These are phyloP conservation scores for Galaxea fascicularis DNA, from an alignment of 92 coral and sea anemone species.

Conservation along the genomic window DNA sequence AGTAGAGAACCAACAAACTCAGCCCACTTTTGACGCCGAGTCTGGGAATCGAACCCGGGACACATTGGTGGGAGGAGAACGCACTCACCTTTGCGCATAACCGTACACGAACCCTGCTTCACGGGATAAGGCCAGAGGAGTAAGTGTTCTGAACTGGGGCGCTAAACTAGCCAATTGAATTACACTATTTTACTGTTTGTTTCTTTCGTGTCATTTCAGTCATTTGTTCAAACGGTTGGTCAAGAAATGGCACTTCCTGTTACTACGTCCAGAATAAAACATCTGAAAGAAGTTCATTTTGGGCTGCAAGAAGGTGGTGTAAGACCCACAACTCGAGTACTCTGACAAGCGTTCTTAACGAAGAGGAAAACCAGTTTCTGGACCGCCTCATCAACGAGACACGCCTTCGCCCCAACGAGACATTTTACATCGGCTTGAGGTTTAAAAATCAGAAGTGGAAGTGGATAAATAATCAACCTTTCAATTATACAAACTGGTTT, in stretches of 20 bases:
- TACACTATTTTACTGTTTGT: background rate
- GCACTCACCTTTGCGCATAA: too few species aligned
- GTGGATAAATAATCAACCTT: constrained; percentile 2
- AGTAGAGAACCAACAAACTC: too few species aligned
- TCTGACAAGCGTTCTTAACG: constrained; percentile 19
- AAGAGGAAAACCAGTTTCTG: constrained; percentile 5
- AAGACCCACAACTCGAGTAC: background rate
- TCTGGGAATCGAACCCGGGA: too few species aligned
- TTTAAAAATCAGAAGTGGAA: background rate
- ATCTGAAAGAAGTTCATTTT: background rate
- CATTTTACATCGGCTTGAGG: constrained; percentile 25
- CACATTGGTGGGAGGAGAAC: too few species aligned
- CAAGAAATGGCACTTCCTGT: background rate
- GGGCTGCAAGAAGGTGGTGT: constrained; percentile 14
- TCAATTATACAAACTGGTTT: constrained; percentile 42
- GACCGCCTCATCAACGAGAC: constrained; percentile 5
- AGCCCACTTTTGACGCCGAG: too few species aligned
- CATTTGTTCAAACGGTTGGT: constrained; percentile 17
- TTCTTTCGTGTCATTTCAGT: background rate
- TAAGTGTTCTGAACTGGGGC: too few species aligned
- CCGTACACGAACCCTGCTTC: too few species aligned
- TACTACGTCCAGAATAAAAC: background rate
- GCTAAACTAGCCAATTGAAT: too few species aligned
- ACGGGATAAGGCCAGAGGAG: too few species aligned
- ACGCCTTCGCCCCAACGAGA: constrained; percentile 1